These are phyloP conservation scores for Myotis pilosus DNA, from an alignment of 2,797 vertebrate genomes.

Conservation along the genomic window DNA sequence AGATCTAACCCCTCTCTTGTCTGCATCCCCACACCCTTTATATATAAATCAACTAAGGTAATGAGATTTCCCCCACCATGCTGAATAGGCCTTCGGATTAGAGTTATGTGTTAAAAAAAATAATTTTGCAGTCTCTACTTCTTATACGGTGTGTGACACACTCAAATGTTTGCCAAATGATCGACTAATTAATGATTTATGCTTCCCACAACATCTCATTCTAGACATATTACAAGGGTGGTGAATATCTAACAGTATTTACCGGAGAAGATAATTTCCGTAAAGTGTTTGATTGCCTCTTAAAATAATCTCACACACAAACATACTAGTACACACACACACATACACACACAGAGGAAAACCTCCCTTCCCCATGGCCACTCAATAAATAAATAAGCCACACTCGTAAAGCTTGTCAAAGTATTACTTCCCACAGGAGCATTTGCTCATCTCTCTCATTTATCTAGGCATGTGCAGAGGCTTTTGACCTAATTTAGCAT, in stretches of 20 bases:
- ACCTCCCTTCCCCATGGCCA: constrained; percentile 38
- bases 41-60: background rate
- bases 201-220: background rate
- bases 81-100: background rate
- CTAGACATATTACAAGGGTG: background rate
- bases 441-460: constrained; percentile 84
- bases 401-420: constrained; percentile 79
- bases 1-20: background rate
- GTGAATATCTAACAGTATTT: constrained; percentile 1
- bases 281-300: background rate
- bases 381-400: constrained; percentile 78
- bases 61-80: background rate
- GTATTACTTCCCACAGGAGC: constrained; percentile 79
- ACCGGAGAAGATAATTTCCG: background rate
- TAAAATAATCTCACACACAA: background rate
- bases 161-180: background rate
- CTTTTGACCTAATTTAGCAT: constrained; percentile 89
- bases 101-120: background rate
- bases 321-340: no score
- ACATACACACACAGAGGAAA: background rate
- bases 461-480: constrained; percentile 84
- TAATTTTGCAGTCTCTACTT: background rate
- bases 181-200: background rate
- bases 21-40: background rate
- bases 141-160: background rate